phyloP scores from a whole-genome alignment of 2,797 vertebrate genomes.

The Notoglanidium macrostoma region DNA sequence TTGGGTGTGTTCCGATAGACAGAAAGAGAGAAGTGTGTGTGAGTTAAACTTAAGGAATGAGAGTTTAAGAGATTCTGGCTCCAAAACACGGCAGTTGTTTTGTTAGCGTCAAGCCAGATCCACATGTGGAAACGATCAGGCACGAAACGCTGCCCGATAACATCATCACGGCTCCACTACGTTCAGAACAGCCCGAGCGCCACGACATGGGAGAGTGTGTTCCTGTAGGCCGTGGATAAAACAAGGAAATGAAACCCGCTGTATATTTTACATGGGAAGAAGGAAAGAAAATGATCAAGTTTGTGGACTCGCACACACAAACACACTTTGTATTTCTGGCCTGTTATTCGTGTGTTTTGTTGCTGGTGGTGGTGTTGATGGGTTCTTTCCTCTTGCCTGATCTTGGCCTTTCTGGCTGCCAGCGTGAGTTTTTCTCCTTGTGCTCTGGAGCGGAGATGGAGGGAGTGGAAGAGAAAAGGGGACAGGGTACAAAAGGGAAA shows the following conservation, averaged over 20 bases:
- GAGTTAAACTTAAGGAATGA: background rate
- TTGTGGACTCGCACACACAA: background rate
- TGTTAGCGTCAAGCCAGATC: conserved; percentile 43
- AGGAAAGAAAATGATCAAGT: background rate
- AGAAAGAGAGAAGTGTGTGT: background rate
- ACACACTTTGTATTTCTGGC: conserved; percentile 60
- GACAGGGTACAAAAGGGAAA: conserved; percentile 5
- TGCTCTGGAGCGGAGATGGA: conserved; percentile 51
- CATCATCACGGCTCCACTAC: conserved; percentile 69
- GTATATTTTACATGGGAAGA: conserved; percentile 17
- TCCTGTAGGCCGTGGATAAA: background rate
- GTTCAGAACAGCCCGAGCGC: conserved; percentile 59
- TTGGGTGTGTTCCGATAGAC: conserved; percentile 2
- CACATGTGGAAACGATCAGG: conserved; percentile 80
- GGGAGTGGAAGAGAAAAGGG: conserved; percentile 28
- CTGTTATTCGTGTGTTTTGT: conserved; percentile 47
- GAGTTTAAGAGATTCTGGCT: background rate
- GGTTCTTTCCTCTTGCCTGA: conserved; percentile 48
- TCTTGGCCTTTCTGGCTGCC: conserved; percentile 56
- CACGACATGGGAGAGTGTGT: conserved; percentile 31
- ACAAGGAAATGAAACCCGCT: background rate
- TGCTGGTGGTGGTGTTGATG: background rate
- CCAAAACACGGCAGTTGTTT: conserved; percentile 27
- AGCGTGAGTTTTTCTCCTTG: conserved; percentile 47
- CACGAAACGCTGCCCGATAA: conserved; percentile 74